Percentiles rank a stretch among this genome's conserved stretches.
Evolutionary conservation across 2,797 vertebrate genomes (phyloP).

Genomic region (Enteromius unitaeniatus): DNA sequence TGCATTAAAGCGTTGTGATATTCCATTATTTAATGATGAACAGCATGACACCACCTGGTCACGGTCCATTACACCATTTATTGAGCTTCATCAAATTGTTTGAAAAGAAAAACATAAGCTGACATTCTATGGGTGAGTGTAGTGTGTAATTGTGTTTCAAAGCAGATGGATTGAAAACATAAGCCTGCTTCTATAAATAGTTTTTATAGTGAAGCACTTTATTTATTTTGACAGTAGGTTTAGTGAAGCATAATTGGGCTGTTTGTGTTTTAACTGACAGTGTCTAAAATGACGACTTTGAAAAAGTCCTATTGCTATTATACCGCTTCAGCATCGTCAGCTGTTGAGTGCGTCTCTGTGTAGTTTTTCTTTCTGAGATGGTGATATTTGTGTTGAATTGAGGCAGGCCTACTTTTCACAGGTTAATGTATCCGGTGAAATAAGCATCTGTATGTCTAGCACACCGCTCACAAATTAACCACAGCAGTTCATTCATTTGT

Average conservation of each 20-base stretch:
- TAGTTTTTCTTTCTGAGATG: neutral
- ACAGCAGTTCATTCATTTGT: slow-evolving; percentile 32
- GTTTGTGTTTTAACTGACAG: slow-evolving; percentile 23
- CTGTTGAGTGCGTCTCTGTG: neutral
- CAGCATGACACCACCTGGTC: slow-evolving; percentile 40
- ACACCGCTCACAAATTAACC: slow-evolving; percentile 20
- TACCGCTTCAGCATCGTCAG: neutral
- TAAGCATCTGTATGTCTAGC: slow-evolving; percentile 12
- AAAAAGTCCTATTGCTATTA: neutral
- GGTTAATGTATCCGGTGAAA: neutral
- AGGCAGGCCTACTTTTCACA: neutral
- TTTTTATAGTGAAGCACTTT: slow-evolving; percentile 20
- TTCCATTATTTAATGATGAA: slow-evolving; percentile 52
- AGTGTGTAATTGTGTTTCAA: slow-evolving; percentile 58
- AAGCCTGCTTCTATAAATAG: slow-evolving; percentile 34
- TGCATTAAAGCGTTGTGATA: slow-evolving; percentile 36
- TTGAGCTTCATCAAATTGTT: slow-evolving; percentile 42
- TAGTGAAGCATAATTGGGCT: slow-evolving; percentile 11
- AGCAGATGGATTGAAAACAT: slow-evolving; percentile 43
- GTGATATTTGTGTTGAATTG: slow-evolving; percentile 12
- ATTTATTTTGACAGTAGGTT: slow-evolving; percentile 46
- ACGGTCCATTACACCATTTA: slow-evolving; percentile 54
- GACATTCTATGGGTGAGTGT: slow-evolving; percentile 45
- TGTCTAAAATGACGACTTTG: neutral
- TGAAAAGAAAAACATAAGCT: slow-evolving; percentile 53